Evolutionary conservation across 1,140 invertebrate species (phyloP).

Genomic region (Zaprionus inermis): DNA sequence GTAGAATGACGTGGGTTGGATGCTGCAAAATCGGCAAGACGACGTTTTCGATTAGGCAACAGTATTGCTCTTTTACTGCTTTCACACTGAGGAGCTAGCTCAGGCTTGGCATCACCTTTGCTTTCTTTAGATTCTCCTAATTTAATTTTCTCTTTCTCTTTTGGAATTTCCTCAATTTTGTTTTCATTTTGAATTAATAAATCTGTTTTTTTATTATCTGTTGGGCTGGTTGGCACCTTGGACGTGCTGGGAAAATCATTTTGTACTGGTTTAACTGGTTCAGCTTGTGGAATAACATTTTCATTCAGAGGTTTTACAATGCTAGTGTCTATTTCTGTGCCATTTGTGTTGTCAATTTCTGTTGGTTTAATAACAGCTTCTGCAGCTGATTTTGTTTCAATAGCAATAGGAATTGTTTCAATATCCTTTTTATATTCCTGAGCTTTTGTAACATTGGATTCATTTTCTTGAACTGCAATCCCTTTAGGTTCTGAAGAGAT

Average conservation of each 20-base stretch:
- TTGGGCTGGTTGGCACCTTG: neutral
- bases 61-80: slow-evolving; percentile 1
- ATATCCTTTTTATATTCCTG: neutral
- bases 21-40: slow-evolving; percentile 57
- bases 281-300: neutral
- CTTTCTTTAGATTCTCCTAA: neutral
- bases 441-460: neutral
- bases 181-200: neutral
- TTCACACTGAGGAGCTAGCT: neutral
- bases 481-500: neutral
- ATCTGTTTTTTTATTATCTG: neutral
- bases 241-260: slow-evolving; percentile 38
- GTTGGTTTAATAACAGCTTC: neutral
- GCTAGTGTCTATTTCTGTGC: neutral
- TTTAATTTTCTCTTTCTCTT: neutral
- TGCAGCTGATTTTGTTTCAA: neutral
- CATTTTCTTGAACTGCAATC: neutral
- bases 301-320: neutral
- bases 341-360: slow-evolving; percentile 2
- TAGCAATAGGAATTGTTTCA: neutral
- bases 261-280: slow-evolving; percentile 8
- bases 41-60: slow-evolving; percentile 62
- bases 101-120: neutral
- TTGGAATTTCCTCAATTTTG: neutral
- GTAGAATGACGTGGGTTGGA: slow-evolving; percentile 50